These are phyloP conservation scores for Aldabrachelys gigantea DNA, from an alignment of 2,113 vertebrate genomes.

Conservation along the genomic window DNA sequence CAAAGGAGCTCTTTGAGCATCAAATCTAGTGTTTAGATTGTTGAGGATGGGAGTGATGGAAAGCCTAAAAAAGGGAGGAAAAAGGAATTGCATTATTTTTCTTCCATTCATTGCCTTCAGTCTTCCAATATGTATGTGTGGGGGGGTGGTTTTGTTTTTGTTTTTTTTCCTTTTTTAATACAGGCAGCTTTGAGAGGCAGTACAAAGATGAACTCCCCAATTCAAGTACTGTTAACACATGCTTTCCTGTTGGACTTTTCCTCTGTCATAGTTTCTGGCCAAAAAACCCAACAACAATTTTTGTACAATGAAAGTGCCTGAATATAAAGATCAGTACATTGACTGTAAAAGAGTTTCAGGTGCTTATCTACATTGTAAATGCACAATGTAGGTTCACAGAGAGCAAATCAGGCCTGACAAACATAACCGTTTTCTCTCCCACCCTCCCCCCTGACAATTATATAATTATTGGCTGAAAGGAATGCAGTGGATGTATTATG, in stretches of 20 bases:
- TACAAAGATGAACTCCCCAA: not conserved
- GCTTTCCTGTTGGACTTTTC: not conserved
- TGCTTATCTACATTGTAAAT: not conserved
- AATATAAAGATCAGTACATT: not conserved
- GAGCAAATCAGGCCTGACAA: not conserved
- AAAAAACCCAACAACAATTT: not conserved
- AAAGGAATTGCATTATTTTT: not conserved
- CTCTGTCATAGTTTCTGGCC: not conserved
- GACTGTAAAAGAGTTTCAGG: not conserved
- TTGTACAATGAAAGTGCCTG: not conserved
- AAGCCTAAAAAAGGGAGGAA: not conserved
- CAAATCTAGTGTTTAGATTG: not conserved
- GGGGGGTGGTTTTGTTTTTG: too few relatives aligned
- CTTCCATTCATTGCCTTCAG: too few relatives aligned
- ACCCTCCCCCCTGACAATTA: not conserved
- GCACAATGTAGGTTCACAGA: not conserved
- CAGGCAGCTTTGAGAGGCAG: not conserved
- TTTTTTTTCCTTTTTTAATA: not conserved
- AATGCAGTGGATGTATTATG: not conserved
- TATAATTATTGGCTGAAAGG: not conserved
- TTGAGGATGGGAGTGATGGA: not conserved
- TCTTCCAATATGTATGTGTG: not conserved
- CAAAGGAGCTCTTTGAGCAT: not conserved
- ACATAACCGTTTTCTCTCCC: not conserved
- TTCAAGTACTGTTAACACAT: not conserved